Conservation (phyloP, 1,140 invertebrate species). For the Riptortus pedestris region DNA sequence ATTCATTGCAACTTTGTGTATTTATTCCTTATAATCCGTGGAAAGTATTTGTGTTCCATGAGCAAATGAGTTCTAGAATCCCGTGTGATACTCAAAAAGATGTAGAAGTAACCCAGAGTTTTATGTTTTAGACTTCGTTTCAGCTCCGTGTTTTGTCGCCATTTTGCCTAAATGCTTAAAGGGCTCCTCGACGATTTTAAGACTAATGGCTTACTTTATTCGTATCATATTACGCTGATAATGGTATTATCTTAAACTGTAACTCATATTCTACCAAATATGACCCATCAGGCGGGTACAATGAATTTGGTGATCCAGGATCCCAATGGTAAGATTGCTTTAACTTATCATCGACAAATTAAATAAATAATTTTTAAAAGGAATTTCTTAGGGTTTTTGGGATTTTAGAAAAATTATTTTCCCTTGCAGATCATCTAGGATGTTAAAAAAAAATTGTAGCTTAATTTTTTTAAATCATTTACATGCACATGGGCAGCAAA, state of each 20-base stretch:
- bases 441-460: too few relatives aligned
- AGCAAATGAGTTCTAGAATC: too few relatives aligned
- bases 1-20: neutral
- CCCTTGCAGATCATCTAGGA: too few relatives aligned
- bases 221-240: neutral
- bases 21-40: neutral
- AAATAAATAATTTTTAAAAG: too few relatives aligned
- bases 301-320: constrained; percentile 55
- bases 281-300: constrained; percentile 50
- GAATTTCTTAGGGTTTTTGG: too few relatives aligned
- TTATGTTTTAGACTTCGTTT: neutral
- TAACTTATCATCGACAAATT: too few relatives aligned
- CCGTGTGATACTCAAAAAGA: neutral
- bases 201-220: constrained; percentile 1
- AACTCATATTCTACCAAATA: constrained; percentile 31
- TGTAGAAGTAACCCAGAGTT: neutral
- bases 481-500: too few relatives aligned
- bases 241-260: neutral
- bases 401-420: too few relatives aligned
- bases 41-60: too few relatives aligned
- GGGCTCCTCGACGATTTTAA: constrained; percentile 1
- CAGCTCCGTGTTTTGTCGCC: constrained; percentile 9
- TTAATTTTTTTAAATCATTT: too few relatives aligned
- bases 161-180: constrained; percentile 16
- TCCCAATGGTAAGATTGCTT: constrained; percentile 46